Percentiles rank a stretch among this genome's conserved stretches.
Evolutionary conservation across 2,888 invertebrate species (phyloP).

Genomic region (Callyntrura sp.): DNA sequence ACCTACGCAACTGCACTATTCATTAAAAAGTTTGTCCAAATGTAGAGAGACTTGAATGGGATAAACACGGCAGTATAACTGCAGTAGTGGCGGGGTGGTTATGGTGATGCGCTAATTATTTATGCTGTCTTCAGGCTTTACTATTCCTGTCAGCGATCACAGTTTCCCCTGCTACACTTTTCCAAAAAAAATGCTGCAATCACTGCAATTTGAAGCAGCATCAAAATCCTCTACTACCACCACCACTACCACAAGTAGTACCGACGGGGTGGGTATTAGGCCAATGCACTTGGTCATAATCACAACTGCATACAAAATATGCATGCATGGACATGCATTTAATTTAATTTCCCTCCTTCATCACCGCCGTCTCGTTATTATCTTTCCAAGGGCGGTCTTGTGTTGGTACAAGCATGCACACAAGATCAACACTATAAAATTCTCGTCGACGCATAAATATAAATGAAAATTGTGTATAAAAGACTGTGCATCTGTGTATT

Average conservation of each 20-base stretch:
- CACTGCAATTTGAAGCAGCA: too few relatives aligned
- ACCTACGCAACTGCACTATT: background rate
- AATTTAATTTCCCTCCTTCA: background rate
- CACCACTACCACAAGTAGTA: background rate
- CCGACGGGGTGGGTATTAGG: background rate
- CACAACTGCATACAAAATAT: background rate
- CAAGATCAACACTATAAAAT: background rate
- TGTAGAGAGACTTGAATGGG: background rate
- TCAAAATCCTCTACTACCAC: background rate
- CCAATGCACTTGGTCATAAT: background rate
- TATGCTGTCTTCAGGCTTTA: background rate
- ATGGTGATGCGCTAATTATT: background rate
- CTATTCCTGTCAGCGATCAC: background rate
- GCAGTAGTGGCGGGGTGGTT: background rate
- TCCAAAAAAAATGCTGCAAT: too few relatives aligned
- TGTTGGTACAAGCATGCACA: background rate
- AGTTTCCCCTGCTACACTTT: background rate
- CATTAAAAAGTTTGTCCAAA: background rate
- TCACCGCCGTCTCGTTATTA: background rate
- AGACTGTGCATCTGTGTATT: background rate
- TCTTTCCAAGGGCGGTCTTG: conserved; percentile 3
- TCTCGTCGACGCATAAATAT: conserved; percentile 21
- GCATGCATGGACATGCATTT: background rate
- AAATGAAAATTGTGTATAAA: conserved; percentile 20
- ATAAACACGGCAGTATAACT: background rate